Conservation (phyloP, 1,140 invertebrate genomes). For the Nebria ingens region DNA sequence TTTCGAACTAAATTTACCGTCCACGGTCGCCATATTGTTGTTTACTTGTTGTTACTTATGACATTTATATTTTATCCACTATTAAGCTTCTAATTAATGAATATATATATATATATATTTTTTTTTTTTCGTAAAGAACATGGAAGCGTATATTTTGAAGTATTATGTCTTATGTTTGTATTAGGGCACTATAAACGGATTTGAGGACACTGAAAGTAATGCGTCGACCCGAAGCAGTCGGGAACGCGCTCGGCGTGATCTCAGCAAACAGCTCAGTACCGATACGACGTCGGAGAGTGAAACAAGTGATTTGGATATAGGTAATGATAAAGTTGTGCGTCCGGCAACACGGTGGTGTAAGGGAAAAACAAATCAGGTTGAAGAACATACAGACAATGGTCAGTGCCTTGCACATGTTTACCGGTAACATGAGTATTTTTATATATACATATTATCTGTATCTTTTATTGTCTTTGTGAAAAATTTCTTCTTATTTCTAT, state of each 20-base stretch:
- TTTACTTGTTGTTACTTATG: too few species aligned
- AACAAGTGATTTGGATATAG: constrained; percentile 26
- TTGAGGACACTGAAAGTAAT: constrained; percentile 25
- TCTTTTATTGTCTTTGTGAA: too few species aligned
- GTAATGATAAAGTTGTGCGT: constrained; percentile 39
- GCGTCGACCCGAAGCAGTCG: constrained; percentile 22
- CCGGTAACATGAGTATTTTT: too few species aligned
- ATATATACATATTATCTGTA: too few species aligned
- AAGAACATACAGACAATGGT: constrained; percentile 38
- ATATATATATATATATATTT: too few species aligned
- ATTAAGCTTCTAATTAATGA: too few species aligned
- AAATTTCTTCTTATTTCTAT: too few species aligned
- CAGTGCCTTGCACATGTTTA: not conserved
- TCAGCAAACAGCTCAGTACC: constrained; percentile 28
- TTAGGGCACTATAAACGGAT: constrained; percentile 18
- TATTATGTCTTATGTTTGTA: not conserved
- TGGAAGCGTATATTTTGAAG: too few species aligned
- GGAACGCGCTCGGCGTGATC: constrained; percentile 32
- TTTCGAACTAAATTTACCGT: too few species aligned
- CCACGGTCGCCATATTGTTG: too few species aligned
- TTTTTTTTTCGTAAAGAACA: too few species aligned
- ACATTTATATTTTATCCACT: too few species aligned
- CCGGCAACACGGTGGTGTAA: constrained; percentile 60
- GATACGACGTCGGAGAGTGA: constrained; percentile 36
- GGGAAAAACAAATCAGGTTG: constrained; percentile 44